Evolutionary conservation across 2,888 invertebrate genomes (phyloP).

Genomic region (Choreutis nemorana): DNA sequence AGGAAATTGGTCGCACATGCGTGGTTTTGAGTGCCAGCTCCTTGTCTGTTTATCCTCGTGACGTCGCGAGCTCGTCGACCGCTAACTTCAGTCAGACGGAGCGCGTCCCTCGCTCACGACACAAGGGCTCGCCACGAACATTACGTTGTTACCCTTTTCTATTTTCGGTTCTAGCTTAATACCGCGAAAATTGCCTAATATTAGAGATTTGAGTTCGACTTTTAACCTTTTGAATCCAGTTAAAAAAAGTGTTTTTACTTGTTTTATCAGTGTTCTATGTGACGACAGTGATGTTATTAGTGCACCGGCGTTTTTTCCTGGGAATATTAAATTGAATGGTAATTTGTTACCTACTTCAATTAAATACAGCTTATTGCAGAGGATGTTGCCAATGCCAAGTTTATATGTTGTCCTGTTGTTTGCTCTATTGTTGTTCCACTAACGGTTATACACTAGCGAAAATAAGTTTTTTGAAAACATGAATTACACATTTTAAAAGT

Average conservation of each 20-base stretch:
- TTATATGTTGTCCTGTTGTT: too few species aligned
- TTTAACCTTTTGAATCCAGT: neutral
- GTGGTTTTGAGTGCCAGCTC: conserved; percentile 24
- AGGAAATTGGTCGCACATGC: conserved; percentile 54
- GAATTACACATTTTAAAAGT: too few species aligned
- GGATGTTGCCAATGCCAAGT: conserved; percentile 43
- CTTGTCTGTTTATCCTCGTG: conserved; percentile 5
- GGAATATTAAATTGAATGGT: conserved; percentile 30
- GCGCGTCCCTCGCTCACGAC: conserved; percentile 35
- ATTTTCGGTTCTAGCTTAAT: conserved; percentile 5
- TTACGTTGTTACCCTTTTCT: conserved; percentile 3
- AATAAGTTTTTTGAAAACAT: too few species aligned
- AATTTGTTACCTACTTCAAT: conserved; percentile 25
- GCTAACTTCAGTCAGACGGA: conserved; percentile 27
- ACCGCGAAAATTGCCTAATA: neutral
- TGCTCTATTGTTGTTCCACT: too few species aligned
- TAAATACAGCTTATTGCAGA: conserved; percentile 23
- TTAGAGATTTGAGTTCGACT: too few species aligned
- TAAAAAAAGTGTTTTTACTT: neutral
- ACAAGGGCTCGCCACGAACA: conserved; percentile 28
- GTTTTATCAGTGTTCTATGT: conserved; percentile 1
- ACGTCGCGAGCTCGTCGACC: conserved; percentile 5
- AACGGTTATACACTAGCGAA: too few species aligned
- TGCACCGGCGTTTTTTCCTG: conserved; percentile 17
- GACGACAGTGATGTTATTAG: conserved; percentile 6